Evolutionary conservation across 2,113 vertebrate species (phyloP), one percentile per base, ranked within the genome.

Genomic region (Platichthys flesus): DNA sequence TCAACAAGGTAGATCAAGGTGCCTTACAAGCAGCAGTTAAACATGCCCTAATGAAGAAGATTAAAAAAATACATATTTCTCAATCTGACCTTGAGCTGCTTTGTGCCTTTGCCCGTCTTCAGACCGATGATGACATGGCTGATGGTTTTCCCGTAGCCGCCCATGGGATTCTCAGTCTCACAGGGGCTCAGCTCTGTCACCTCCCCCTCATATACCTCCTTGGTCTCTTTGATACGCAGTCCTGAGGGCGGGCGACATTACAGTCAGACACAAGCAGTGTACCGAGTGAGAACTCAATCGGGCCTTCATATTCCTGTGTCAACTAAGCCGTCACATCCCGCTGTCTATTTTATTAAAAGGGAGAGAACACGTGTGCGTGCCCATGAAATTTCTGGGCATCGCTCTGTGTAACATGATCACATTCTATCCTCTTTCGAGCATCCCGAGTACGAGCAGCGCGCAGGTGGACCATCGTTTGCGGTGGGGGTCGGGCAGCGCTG

Each of bases 81-180:
- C 21, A 57, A 15, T 49, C 81, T 88, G 81, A 98, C 98, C 95
- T 99, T 99, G 78, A 99, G 89, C 84, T 99, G 98, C 82, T 99
- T 99, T 20, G 97, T 99, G 78, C 98, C 98, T 89, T 99, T 99
- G 74, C 96, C 98, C 0, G 98, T 99, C 93, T 98, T 99, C 60
- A 99, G 95, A 10, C 98, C 97, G 55, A 99, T 99, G 88, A 99
- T 96, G 67, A 99, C 97, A 0, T 99, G 98, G 92, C 98, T 99
- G 89, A 99, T 96, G 54, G 98, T 99, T 93, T 99, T 99, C 47
- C 98, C 98, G 5, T 99, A 99, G 0, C 98, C 98, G 0, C 97
- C 98, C 97, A 99, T 98, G 9, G 98, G 98, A 90, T 99, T 99
- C 91, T 99, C 98, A 0, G 98, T 99, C 94, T 99, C 98, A 81